Conservation (phyloP, 2,113 vertebrate species). For the Girardinichthys multiradiatus region DNA sequence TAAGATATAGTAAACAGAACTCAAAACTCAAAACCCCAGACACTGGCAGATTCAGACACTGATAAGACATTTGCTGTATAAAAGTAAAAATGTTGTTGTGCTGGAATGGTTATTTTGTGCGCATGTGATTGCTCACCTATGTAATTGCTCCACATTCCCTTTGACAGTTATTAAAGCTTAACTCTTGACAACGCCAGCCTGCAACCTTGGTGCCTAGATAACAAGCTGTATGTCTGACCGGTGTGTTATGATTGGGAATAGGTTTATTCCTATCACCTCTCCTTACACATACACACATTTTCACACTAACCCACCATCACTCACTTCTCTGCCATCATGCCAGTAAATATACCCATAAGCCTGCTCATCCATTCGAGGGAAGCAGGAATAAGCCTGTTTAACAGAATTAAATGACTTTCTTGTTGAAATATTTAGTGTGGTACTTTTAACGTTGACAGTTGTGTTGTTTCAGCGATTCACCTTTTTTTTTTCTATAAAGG, state of each 20-base stretch:
- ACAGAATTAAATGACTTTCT: conserved; percentile 97
- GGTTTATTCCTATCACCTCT: conserved; percentile 66
- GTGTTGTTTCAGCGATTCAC: conserved; percentile 78
- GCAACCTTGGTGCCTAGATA: conserved; percentile 88
- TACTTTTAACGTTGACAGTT: conserved; percentile 91
- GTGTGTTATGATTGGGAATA: conserved; percentile 87
- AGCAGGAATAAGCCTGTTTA: conserved; percentile 90
- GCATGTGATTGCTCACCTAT: neutral
- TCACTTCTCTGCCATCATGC: conserved; percentile 31
- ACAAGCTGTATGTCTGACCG: conserved; percentile 89
- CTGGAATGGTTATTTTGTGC: neutral
- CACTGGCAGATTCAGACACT: too few species aligned
- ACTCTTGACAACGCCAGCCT: conserved; percentile 89
- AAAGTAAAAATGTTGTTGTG: neutral
- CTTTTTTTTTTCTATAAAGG: conserved; percentile 52
- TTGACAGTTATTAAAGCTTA: conserved; percentile 88
- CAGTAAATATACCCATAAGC: conserved; percentile 86
- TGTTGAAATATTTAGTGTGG: conserved; percentile 97
- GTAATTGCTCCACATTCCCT: conserved; percentile 20
- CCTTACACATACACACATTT: conserved; percentile 16
- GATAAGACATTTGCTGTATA: too few species aligned
- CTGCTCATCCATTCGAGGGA: conserved; percentile 80
- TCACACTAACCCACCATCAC: too few species aligned
- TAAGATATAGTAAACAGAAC: too few species aligned
- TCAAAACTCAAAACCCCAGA: too few species aligned